These are phyloP conservation scores for Drosophila barbarae DNA, from an alignment of 2,888 invertebrate species.

Conservation along the genomic window DNA sequence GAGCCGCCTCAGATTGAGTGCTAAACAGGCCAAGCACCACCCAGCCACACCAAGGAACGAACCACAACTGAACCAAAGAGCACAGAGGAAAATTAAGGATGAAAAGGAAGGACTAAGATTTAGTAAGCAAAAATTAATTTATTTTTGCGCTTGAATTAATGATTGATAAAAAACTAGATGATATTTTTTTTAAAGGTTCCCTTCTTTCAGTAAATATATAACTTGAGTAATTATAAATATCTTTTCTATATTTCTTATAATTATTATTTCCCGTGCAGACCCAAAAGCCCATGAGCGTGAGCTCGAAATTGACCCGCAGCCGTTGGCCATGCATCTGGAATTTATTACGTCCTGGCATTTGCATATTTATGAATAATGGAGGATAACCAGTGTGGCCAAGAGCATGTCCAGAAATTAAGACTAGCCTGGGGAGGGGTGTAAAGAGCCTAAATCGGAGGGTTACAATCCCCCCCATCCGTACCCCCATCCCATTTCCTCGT, in stretches of 20 bases:
- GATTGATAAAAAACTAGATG: not conserved
- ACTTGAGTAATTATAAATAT: no score
- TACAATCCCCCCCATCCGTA: not conserved
- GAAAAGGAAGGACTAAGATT: no score
- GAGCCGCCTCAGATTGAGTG: conserved; percentile 66
- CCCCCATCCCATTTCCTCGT: conserved; percentile 9
- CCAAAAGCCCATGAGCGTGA: conserved; percentile 31
- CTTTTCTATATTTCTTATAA: no score
- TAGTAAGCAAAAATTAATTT: not conserved
- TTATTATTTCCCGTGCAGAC: conserved; percentile 1
- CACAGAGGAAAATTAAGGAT: not conserved
- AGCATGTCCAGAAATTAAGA: conserved; percentile 39
- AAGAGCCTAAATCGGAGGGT: not conserved
- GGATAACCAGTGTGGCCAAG: conserved; percentile 60
- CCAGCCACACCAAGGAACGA: conserved; percentile 1
- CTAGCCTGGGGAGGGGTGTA: not conserved
- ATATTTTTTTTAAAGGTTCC: not conserved
- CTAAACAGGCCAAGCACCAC: conserved; percentile 55
- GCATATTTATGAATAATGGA: conserved; percentile 80
- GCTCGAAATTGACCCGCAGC: conserved; percentile 49
- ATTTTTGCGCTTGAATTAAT: not conserved
- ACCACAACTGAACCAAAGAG: conserved; percentile 17
- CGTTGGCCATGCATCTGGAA: conserved; percentile 73
- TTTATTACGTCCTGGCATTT: conserved; percentile 77
- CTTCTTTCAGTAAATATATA: not conserved